Evolutionary conservation across 1,140 invertebrate genomes (phyloP), one percentile per base, ranked within the genome.

Genomic region (Trissolcus basalis): DNA sequence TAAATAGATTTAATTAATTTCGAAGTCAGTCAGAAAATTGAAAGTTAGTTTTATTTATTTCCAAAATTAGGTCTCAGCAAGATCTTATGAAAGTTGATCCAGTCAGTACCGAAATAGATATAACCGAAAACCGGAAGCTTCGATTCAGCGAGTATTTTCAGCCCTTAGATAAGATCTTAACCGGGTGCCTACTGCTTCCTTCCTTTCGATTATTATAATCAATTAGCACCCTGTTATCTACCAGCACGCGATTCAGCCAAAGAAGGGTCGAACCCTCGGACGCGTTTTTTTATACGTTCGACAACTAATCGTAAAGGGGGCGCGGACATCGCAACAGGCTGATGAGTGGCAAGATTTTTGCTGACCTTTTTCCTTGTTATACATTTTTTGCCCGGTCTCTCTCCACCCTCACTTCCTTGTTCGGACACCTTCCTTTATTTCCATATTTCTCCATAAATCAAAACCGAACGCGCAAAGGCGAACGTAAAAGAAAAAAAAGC

Each of bases 141-240:
- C 67, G 33, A 47, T 80, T 83, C 80, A 76, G 65, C 56, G 33
- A 58, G 49, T 47, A 55, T 12, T 53, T 68, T n/a, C 71, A 79
- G 75, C 77, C 77, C 78, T 65, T 77, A 72, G 77, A 80, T 79
- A 76, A 64, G 73, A 82, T 80, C 72, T 51, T 0, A 39, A 50
- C n/a, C 51, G 49, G 36, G 63, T 63, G 78, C 78, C 67, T 67
- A 55, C 16, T 65, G 54, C 50, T 80, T 83, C 77, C 79, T 77
- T 77, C 50, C 64, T 58, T 74, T 58, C 69, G 69, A 78, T 86
- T 87, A 85, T 88, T 85, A 85, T 86, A 86, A 88, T 87, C 85
- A 88, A 88, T 88, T 87, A 88, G 82, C 83, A 80, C 79, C 70
- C 81, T 65, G 82, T 83, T 88, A 87, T 86, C 84, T 83, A 81